Evolutionary conservation across 2,113 vertebrate species (phyloP).

Genomic region (Pandion haliaetus): DNA sequence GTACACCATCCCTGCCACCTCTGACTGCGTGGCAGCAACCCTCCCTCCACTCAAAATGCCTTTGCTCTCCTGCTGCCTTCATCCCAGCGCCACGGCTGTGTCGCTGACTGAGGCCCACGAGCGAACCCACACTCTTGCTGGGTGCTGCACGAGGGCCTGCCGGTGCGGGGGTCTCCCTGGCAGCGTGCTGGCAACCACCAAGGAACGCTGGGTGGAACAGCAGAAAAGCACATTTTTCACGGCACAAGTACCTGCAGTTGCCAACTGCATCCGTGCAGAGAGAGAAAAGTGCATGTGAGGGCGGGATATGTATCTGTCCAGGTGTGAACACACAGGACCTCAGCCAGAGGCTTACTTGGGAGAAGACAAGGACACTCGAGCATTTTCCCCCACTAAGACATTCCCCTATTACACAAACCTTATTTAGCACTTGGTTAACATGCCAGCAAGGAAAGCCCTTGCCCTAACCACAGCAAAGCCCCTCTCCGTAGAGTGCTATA

Average conservation of each 20-base stretch:
- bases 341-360: not conserved
- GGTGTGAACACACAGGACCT: not conserved
- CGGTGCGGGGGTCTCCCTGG: not conserved
- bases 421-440: not conserved
- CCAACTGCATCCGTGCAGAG: not conserved
- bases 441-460: not conserved
- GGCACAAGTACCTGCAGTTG: not conserved
- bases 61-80: not conserved
- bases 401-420: not conserved
- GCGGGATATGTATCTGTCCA: not conserved
- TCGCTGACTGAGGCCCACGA: rapidly evolving
- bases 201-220: not conserved
- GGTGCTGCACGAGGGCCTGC: rapidly evolving
- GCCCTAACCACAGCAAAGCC: constrained; percentile 1
- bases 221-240: not conserved
- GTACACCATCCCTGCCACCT: not conserved
- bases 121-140: rapidly evolving
- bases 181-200: rapidly evolving
- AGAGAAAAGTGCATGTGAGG: constrained; percentile 40
- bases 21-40: rapidly evolving
- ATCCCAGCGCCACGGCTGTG: rapidly evolving
- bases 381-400: not conserved
- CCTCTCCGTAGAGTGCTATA: not conserved
- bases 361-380: not conserved
- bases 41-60: rapidly evolving